phyloP scores from a whole-genome alignment of 2,888 invertebrate genomes.

The Lycocerus yunnanus region DNA sequence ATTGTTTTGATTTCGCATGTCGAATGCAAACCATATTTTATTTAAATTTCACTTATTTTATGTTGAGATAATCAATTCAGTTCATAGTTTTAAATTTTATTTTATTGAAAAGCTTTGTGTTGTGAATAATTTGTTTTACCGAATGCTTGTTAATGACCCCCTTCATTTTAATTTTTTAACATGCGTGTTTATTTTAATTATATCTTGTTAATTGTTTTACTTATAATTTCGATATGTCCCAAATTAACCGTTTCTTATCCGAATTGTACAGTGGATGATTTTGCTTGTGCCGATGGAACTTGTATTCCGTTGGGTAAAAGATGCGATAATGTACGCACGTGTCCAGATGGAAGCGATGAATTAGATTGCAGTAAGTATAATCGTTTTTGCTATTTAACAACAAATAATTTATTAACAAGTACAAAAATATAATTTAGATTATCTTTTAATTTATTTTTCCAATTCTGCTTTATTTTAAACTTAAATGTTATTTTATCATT shows the following conservation, averaged over 20 bases:
- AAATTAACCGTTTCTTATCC: background rate
- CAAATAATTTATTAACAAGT: too few species aligned
- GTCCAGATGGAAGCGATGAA: constrained; percentile 63
- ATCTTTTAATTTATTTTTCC: too few species aligned
- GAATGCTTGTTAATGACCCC: background rate
- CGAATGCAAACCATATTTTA: background rate
- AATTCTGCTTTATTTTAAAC: too few species aligned
- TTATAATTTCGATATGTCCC: background rate
- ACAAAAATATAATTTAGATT: too few species aligned
- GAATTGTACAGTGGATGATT: constrained; percentile 51
- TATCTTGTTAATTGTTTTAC: background rate
- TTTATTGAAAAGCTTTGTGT: background rate
- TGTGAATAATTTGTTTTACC: background rate
- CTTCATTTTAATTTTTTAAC: background rate
- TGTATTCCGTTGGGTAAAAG: constrained; percentile 60
- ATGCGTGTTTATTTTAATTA: background rate
- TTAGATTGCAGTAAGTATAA: constrained; percentile 57
- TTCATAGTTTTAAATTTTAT: background rate
- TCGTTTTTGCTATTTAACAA: too few species aligned
- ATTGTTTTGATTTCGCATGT: background rate
- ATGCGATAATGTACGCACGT: constrained; percentile 64
- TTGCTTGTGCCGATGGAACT: constrained; percentile 62
- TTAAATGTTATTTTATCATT: too few species aligned
- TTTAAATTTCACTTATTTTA: background rate
- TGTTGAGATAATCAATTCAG: background rate